Conservation (phyloP, 1,140 invertebrate species). For the Thaumatotibia leucotreta region DNA sequence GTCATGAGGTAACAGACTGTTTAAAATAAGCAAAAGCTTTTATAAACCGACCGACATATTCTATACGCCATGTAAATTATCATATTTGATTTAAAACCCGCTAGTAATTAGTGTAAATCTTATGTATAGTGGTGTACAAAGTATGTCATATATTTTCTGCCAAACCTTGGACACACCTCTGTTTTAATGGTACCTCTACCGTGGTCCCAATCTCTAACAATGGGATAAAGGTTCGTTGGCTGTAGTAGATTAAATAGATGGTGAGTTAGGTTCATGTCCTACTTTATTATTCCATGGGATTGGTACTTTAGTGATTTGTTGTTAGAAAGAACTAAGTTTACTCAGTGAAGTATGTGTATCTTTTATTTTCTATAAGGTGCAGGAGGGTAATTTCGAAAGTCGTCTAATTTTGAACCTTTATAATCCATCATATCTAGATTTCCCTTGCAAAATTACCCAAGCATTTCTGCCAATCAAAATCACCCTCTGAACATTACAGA, state of each 20-base stretch:
- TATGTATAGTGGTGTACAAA: neutral
- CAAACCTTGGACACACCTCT: constrained; percentile 4
- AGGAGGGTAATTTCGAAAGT: too few relatives aligned
- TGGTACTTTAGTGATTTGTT: too few relatives aligned
- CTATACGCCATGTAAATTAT: constrained; percentile 4
- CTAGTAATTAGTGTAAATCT: neutral
- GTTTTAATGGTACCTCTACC: neutral
- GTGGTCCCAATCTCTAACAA: neutral
- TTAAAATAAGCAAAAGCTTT: neutral
- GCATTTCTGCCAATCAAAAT: too few relatives aligned
- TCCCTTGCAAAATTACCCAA: too few relatives aligned
- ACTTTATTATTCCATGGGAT: too few relatives aligned
- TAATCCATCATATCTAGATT: too few relatives aligned
- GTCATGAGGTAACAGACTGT: constrained; percentile 89
- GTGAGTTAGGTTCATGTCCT: neutral
- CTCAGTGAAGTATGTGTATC: too few relatives aligned
- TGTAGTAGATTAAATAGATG: neutral
- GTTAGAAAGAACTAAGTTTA: too few relatives aligned
- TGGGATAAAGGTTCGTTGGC: neutral
- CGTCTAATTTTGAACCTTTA: too few relatives aligned
- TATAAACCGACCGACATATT: neutral
- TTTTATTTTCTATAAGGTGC: too few relatives aligned
- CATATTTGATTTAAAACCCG: neutral
- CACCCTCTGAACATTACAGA: too few relatives aligned
- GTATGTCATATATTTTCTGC: neutral